Conservation (phyloP, 2,888 invertebrate genomes). For the Drosophila quinaria region DNA sequence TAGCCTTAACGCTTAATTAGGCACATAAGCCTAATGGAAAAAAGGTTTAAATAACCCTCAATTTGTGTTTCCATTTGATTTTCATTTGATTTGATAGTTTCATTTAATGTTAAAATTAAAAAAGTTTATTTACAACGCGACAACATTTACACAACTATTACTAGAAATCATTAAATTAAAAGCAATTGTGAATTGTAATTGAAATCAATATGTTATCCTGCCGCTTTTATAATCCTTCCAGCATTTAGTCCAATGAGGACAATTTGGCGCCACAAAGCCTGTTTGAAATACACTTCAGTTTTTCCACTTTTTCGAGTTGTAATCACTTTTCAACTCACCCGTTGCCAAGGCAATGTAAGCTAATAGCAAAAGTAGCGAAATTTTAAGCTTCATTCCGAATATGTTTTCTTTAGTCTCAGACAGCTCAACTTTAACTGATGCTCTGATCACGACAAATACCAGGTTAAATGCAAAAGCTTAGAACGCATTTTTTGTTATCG, state of each 20-base stretch:
- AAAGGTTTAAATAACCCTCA: constrained; percentile 26
- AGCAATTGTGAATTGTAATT: constrained; percentile 1
- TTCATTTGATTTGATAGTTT: constrained; percentile 20
- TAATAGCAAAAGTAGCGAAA: constrained; percentile 21
- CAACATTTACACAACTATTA: constrained; percentile 2
- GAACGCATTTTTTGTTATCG: not conserved
- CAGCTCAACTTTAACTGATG: constrained; percentile 34
- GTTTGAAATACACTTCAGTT: not conserved
- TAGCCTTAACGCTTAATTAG: constrained; percentile 55
- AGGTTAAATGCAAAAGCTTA: constrained; percentile 6
- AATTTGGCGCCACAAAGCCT: constrained; percentile 46
- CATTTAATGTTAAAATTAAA: constrained; percentile 15
- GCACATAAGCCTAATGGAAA: constrained; percentile 62
- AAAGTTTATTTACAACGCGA: constrained; percentile 18
- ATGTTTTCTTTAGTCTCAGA: not conserved
- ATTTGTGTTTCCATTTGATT: constrained; percentile 12
- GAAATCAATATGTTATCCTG: constrained; percentile 23
- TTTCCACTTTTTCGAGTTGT: not conserved
- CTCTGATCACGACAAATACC: not conserved
- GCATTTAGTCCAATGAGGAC: constrained; percentile 41
- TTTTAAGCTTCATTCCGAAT: constrained; percentile 40
- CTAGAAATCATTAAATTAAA: constrained; percentile 17
- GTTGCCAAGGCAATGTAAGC: constrained; percentile 24
- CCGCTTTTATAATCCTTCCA: constrained; percentile 52
- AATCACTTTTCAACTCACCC: constrained; percentile 34